phyloP scores from a whole-genome alignment of 2,113 vertebrate species.

The Notarius quadriscutis region DNA sequence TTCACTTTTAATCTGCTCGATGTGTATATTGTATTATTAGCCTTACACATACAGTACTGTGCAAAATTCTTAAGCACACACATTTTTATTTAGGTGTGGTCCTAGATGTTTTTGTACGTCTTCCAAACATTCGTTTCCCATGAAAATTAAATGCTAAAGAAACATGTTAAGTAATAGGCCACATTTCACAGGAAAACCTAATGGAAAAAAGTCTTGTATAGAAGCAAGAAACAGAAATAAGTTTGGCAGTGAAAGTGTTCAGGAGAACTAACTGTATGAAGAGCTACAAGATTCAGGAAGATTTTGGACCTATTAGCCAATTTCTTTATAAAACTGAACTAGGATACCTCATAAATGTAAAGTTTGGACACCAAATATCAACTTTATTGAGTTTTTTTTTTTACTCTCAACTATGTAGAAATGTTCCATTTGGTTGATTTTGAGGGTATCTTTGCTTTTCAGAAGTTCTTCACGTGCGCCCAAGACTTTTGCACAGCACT shows the following conservation, averaged over 20 bases:
- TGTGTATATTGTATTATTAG: slow-evolving; percentile 31
- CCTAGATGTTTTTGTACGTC: background rate
- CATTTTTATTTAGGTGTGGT: background rate
- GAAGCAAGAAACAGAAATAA: background rate
- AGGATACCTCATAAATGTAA: background rate
- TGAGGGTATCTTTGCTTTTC: background rate
- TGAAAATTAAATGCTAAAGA: background rate
- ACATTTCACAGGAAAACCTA: background rate
- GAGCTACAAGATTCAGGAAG: background rate
- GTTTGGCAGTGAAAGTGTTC: background rate
- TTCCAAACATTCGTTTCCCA: background rate
- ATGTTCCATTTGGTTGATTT: background rate
- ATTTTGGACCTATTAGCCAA: no score
- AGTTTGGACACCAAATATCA: background rate
- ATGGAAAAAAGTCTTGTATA: background rate
- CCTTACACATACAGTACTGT: slow-evolving; percentile 16
- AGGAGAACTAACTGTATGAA: background rate
- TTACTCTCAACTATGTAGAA: background rate
- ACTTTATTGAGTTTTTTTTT: background rate
- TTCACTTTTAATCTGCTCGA: slow-evolving; percentile 25
- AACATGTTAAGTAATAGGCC: background rate
- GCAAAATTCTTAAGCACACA: background rate
- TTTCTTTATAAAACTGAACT: background rate
- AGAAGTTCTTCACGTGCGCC: background rate
- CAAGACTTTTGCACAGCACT: slow-evolving; percentile 18